Base-by-base conservation (phyloP, 2,113 vertebrate species). In the Trochalopteron elliotii region DNA sequence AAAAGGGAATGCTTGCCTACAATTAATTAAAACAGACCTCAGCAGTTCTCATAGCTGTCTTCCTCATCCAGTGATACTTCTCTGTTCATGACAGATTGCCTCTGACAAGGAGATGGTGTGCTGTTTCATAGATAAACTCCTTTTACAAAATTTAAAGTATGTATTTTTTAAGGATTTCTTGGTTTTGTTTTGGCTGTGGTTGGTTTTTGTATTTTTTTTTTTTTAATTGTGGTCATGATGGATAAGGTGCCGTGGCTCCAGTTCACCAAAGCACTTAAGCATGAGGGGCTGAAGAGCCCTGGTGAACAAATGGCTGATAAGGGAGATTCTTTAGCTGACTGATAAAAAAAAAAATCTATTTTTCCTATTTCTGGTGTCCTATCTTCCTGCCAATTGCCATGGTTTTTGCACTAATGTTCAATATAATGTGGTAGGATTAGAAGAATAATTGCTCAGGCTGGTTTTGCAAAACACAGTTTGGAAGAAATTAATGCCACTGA, bases 211-310 rank as follows among this genome's bases (percentile, higher is more conserved):
- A 23, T 22, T 23, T 44, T 44, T 33, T 4, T 19, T 18, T 8
- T 31, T 4, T 33, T n/a, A 7, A 12, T 33, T 1, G 0, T 74
- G 25, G 33, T 17, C 2, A 1, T 63, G 56, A 71, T 65, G 61
- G 49, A 56, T 76, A 70, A 79, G 23, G 15, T 65, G 45, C 35
- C 0, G 0, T 42, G 39, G 7, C 74, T 71, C 18, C 2, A 2
- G 65, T 90, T 85, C 44, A 39, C 21, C 67, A 35, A 77, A 85
- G n/a, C 53, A 10, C 59, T 65, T 52, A 61, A 57, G 7, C 27
- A 21, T 10, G 15, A 49, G 22, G 22, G 23, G 7, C 82, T 87
- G 42, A 61, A 77, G 45, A 94, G n/a, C 50, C n/a, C 30, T 47
- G n/a, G 11, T 80, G 64, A 83, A 16, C 10, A 79, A 76, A 37